Percentiles rank a stretch among this genome's conserved stretches.
Conservation (phyloP, 2,797 vertebrate species). For the Ciconia nigra region DNA sequence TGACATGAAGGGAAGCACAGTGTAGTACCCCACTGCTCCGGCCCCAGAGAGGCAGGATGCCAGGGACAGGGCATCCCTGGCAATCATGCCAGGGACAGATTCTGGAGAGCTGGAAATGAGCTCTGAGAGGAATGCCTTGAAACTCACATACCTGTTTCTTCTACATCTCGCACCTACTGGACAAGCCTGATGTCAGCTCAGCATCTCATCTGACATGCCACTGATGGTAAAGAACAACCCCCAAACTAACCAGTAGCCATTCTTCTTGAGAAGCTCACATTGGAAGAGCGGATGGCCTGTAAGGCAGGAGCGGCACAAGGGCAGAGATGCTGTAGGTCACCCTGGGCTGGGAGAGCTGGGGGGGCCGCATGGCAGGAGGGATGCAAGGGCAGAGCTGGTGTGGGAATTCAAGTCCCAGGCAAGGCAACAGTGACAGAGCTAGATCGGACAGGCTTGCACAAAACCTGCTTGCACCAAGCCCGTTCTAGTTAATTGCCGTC, state of each 20-base stretch:
- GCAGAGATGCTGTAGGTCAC: not conserved
- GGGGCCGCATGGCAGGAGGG: not conserved
- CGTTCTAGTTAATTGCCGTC: conserved; percentile 19
- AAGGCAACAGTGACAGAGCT: not conserved
- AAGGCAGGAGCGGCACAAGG: not conserved
- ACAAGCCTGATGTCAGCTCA: not conserved
- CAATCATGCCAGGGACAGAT: not conserved
- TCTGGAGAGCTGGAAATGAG: not conserved
- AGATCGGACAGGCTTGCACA: not conserved
- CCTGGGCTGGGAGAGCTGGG: not conserved
- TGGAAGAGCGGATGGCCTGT: not conserved
- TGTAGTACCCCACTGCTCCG: not conserved
- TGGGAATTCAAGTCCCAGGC: not conserved
- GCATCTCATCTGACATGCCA: not conserved
- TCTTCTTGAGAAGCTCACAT: fast-evolving
- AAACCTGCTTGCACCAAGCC: not conserved
- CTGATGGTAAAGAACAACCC: not conserved
- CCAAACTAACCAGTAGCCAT: not conserved
- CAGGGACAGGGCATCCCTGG: no score
- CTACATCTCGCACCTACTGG: not conserved
- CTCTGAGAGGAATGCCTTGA: not conserved
- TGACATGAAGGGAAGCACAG: fast-evolving
- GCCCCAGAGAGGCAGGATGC: not conserved
- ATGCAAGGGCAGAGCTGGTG: not conserved
- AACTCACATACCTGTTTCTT: not conserved